Conservation (phyloP, 1,140 invertebrate species). For the Tribolium castaneum region DNA sequence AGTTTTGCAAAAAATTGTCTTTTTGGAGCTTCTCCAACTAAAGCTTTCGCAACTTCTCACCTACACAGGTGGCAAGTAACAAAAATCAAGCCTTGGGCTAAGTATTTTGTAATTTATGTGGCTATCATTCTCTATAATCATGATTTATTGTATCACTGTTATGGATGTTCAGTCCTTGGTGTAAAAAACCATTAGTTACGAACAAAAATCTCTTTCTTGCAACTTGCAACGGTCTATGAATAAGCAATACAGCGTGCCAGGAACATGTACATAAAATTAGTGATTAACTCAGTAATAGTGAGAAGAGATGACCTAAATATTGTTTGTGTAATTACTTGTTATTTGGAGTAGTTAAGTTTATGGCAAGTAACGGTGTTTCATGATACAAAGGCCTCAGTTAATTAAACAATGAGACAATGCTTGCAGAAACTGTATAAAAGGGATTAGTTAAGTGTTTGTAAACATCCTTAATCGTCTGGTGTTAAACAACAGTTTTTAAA, state of each 20-base stretch:
- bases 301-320: background rate
- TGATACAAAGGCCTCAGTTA: background rate
- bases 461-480: background rate
- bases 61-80: background rate
- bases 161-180: no score
- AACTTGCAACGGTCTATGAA: background rate
- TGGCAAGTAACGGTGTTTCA: background rate
- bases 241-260: background rate
- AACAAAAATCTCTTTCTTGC: no score
- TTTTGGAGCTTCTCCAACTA: background rate
- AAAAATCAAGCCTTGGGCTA: no score
- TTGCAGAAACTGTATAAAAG: background rate
- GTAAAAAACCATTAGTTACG: no score
- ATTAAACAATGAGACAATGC: background rate
- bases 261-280: background rate
- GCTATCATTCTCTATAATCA: no score
- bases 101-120: no score
- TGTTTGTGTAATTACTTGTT: background rate
- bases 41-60: background rate
- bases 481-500: background rate
- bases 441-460: background rate
- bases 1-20: background rate
- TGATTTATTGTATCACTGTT: no score
- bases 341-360: background rate
- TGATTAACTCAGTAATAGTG: background rate